phyloP scores from a whole-genome alignment of 2,113 vertebrate genomes.

The Sylvia atricapilla region DNA sequence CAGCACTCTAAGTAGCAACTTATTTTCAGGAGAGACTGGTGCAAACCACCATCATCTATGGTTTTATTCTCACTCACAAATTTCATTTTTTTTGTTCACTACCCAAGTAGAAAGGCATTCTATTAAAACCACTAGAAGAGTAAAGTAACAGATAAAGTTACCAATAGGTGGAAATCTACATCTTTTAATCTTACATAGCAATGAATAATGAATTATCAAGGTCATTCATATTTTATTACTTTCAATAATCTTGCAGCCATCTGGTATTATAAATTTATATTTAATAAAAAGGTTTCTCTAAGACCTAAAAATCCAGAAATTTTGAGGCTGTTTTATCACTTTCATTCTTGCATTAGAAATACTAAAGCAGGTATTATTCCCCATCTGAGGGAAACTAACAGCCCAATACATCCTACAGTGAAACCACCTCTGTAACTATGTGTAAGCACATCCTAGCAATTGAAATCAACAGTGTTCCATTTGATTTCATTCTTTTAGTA shows the following conservation, averaged over 20 bases:
- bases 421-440: background rate
- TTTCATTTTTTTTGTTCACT: background rate
- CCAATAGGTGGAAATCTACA: background rate
- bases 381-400: background rate
- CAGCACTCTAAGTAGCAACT: background rate
- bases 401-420: background rate
- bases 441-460: background rate
- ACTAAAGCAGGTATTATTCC: background rate
- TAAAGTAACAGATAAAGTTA: background rate
- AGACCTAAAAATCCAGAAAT: background rate
- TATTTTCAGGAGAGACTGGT: background rate
- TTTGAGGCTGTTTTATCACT: background rate
- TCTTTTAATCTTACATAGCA: background rate
- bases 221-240: background rate
- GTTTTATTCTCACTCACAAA: background rate
- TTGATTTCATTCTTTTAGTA: background rate
- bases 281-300: constrained; percentile 1
- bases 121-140: background rate
- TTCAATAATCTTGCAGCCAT: background rate
- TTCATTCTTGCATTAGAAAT: background rate
- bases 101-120: background rate
- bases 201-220: constrained; percentile 6
- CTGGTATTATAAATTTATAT: background rate
- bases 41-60: background rate
- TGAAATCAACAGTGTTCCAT: background rate